Conservation (phyloP, 2,797 vertebrate species). For the Channallabes apus region DNA sequence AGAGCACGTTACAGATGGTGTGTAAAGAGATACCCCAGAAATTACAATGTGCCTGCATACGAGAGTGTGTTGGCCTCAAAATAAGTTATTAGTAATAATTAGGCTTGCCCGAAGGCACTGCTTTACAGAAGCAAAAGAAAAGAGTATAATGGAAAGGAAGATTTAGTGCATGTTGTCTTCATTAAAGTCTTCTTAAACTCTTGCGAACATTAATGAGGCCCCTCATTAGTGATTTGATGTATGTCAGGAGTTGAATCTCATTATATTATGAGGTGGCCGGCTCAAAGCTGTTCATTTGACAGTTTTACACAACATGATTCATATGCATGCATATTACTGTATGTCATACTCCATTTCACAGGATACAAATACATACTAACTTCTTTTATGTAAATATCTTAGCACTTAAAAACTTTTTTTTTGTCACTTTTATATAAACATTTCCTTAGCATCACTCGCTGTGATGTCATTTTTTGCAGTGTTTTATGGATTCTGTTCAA, state of each 20-base stretch:
- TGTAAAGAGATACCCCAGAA: constrained; percentile 27
- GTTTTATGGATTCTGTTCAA: background rate
- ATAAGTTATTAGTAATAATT: constrained; percentile 11
- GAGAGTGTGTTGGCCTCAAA: background rate
- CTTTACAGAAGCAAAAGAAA: constrained; percentile 20
- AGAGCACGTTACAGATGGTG: constrained; percentile 28
- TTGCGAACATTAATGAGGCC: constrained; percentile 11
- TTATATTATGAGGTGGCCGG: constrained; percentile 14
- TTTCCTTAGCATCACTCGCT: background rate
- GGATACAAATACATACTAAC: background rate
- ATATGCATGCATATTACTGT: constrained; percentile 4
- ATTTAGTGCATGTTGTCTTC: constrained; percentile 28
- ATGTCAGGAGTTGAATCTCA: constrained; percentile 15
- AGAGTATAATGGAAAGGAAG: constrained; percentile 11
- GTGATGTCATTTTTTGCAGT: background rate
- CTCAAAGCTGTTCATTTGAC: constrained; percentile 38
- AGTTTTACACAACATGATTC: constrained; percentile 17
- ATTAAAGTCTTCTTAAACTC: constrained; percentile 19
- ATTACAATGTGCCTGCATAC: background rate
- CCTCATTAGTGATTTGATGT: constrained; percentile 28
- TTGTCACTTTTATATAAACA: too few species aligned
- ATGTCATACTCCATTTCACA: background rate
- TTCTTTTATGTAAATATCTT: background rate
- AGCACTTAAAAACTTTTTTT: background rate
- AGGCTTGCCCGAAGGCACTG: background rate